Conservation (phyloP, 1,140 invertebrate genomes). For the Calephelis nemesis region DNA sequence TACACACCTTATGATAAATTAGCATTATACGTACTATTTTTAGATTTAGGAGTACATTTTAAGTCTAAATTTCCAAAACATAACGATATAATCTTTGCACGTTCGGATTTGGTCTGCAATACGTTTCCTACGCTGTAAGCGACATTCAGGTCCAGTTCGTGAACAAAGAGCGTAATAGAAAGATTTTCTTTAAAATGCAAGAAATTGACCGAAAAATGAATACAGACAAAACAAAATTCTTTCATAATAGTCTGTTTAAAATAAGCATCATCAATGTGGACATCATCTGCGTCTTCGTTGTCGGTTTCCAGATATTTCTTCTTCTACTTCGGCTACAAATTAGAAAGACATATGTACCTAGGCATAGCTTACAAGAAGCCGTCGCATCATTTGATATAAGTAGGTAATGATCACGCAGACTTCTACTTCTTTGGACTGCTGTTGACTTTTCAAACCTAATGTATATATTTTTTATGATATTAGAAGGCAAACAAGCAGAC, state of each 20-base stretch:
- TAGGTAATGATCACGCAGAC: background rate
- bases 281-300: background rate
- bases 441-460: background rate
- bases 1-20: slow-evolving; percentile 26
- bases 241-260: slow-evolving; percentile 30
- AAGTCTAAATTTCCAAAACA: background rate
- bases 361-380: no score
- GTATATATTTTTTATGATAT: background rate
- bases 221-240: slow-evolving; percentile 33
- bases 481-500: no score
- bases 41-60: background rate
- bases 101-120: background rate
- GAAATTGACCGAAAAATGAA: slow-evolving; percentile 50
- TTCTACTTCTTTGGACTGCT: background rate
- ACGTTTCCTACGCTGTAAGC: slow-evolving; percentile 24
- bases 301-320: background rate
- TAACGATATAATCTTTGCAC: background rate
- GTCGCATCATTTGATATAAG: slow-evolving; percentile 27
- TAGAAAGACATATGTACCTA: no score
- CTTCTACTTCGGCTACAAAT: background rate
- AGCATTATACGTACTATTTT: background rate
- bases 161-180: slow-evolving; percentile 37
- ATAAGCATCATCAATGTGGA: slow-evolving; percentile 35
- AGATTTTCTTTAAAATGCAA: slow-evolving; percentile 51
- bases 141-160: slow-evolving; percentile 45